phyloP scores from a whole-genome alignment of 2,113 vertebrate genomes.

The Phyllostomus discolor region DNA sequence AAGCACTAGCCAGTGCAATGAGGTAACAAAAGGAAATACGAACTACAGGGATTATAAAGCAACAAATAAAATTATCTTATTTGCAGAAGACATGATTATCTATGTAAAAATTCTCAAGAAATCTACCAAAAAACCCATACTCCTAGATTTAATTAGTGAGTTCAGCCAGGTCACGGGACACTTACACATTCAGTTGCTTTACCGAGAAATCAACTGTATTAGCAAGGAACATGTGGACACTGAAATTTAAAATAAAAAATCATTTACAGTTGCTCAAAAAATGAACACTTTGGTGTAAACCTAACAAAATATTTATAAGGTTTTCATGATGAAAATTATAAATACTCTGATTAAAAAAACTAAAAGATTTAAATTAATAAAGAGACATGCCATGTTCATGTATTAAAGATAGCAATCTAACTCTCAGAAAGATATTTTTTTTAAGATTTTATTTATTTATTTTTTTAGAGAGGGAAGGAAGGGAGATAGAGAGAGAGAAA shows the following conservation, averaged over 20 bases:
- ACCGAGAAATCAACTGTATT: not conserved
- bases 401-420: not conserved
- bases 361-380: not conserved
- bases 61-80: not conserved
- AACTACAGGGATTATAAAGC: not conserved
- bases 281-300: not conserved
- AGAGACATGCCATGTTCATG: not conserved
- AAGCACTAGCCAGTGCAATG: not conserved
- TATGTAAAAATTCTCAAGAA: not conserved
- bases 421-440: not conserved
- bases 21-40: not conserved
- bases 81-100: not conserved
- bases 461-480: too few relatives aligned
- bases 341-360: not conserved
- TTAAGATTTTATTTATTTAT: too few relatives aligned
- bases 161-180: not conserved
- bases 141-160: not conserved
- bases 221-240: not conserved
- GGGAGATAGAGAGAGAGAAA: too few relatives aligned
- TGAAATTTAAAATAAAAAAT: not conserved
- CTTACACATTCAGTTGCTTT: not conserved
- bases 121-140: not conserved
- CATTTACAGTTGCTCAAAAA: not conserved
- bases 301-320: not conserved
- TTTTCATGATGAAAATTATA: not conserved